Conservation (phyloP, 2,113 vertebrate genomes). For the Lichenostomus cassidix region DNA sequence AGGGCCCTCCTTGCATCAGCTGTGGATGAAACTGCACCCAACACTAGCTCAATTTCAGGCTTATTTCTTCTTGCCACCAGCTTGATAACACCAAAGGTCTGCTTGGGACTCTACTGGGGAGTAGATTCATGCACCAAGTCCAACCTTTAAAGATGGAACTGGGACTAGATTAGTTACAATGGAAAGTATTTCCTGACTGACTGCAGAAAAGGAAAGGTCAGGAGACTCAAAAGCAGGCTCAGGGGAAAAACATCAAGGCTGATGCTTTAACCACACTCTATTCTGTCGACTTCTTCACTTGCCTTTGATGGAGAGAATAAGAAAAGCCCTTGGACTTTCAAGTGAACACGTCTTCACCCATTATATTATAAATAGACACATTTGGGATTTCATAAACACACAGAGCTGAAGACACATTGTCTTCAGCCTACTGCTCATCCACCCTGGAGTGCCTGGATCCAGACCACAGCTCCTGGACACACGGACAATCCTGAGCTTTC, state of each 20-base stretch:
- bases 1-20: neutral
- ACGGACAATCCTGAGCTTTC: neutral
- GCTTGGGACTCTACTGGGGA: neutral
- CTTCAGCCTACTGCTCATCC: neutral
- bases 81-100: neutral
- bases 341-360: neutral
- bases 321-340: slow-evolving; percentile 45
- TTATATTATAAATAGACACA: slow-evolving; percentile 15
- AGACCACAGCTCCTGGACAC: neutral
- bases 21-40: neutral
- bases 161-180: slow-evolving; percentile 29
- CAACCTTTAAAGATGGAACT: slow-evolving; percentile 19
- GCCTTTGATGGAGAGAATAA: slow-evolving; percentile 25
- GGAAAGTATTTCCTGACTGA: slow-evolving; percentile 29
- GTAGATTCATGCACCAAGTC: neutral
- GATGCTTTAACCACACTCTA: slow-evolving; percentile 37
- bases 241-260: slow-evolving; percentile 45
- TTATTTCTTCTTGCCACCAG: neutral
- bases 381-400: slow-evolving; percentile 3
- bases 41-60: neutral
- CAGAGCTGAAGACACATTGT: neutral
- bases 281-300: neutral
- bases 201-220: slow-evolving; percentile 9
- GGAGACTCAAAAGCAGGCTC: slow-evolving; percentile 48
- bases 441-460: neutral